Base-by-base conservation (phyloP, 2,113 vertebrate genomes). In the Phyllopteryx taeniolatus region DNA sequence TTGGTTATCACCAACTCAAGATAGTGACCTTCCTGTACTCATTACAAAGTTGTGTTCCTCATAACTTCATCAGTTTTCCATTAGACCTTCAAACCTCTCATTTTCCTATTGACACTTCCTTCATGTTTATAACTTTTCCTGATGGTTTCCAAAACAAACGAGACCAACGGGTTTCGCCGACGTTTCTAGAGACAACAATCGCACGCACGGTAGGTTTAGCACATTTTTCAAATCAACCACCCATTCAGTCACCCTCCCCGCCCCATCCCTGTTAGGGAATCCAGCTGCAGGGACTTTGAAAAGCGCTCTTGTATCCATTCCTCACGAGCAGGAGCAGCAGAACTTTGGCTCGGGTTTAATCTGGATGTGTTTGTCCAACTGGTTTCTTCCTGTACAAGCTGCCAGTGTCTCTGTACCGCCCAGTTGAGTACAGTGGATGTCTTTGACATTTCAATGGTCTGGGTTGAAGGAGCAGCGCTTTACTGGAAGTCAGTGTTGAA, bases 391-490 rank as follows among this genome's bases (percentile, higher is more conserved):
- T 63, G 76, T 77, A 84, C 80, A 81, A 74, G 65, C 64, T 19
- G 62, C 67, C 80, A 60, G 85, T 86, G 87, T 90, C 4, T 75
- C 31, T 17, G 73, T 63, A 19, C 57, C 53, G 74, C 75, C 81
- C 71, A 42, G 66, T 1, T 44, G 72, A 85, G 83, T 79, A 90
- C 89, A 92, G 79, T 87, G 84, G 68, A 59, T 0, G 63, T 57
- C 88, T 88, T 89, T 91, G 82, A 90, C 70, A 71, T 70, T 44
- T 61, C 12, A 13, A 31, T 66, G 76, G 65, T 77, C 66, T 63
- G 63, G 56, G 72, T 86, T 82, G 85, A 89, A 87, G 83, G 87
- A 89, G 77, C 83, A 79, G 83, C 81, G 80, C 79, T 60, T 80
- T 35, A 77, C 71, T 68, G 59, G 68, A 83, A 59, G 67, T 67